phyloP scores from a whole-genome alignment of 2,797 vertebrate genomes.

The Amazonetta brasiliensis region DNA sequence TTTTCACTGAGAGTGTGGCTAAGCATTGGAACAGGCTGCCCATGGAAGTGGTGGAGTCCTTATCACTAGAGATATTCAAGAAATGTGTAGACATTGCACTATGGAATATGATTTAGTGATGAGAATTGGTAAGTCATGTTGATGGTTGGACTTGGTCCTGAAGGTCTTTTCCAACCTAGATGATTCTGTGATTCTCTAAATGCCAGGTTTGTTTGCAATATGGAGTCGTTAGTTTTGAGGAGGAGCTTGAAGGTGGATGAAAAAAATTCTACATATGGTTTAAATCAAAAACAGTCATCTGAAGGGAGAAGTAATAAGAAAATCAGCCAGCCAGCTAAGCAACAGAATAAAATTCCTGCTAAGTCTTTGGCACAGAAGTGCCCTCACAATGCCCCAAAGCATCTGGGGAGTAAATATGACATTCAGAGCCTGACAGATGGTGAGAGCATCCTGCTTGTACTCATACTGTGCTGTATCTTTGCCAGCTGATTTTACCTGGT shows the following conservation, averaged over 20 bases:
- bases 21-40: not conserved
- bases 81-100: not conserved
- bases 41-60: not conserved
- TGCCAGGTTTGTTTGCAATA: not conserved
- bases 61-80: not conserved
- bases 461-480: not conserved
- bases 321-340: constrained; percentile 24
- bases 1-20: not conserved
- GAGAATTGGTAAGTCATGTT: not conserved
- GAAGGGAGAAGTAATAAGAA: constrained; percentile 27
- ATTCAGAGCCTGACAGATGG: constrained; percentile 45
- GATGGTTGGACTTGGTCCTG: not conserved
- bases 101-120: not conserved
- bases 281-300: constrained; percentile 39
- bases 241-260: not conserved
- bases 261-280: constrained; percentile 14
- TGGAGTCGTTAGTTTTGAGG: not conserved
- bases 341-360: constrained; percentile 35
- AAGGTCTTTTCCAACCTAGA: not conserved
- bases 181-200: not conserved
- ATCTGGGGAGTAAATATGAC: constrained; percentile 29
- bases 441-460: constrained; percentile 1
- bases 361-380: constrained; percentile 42
- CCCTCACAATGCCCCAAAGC: constrained; percentile 23
- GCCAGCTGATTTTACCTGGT: constrained; percentile 25